Percentiles rank a stretch among this genome's conserved stretches.
Evolutionary conservation across 2,888 invertebrate species (phyloP).

Genomic region (Steinernema scapterisci): DNA sequence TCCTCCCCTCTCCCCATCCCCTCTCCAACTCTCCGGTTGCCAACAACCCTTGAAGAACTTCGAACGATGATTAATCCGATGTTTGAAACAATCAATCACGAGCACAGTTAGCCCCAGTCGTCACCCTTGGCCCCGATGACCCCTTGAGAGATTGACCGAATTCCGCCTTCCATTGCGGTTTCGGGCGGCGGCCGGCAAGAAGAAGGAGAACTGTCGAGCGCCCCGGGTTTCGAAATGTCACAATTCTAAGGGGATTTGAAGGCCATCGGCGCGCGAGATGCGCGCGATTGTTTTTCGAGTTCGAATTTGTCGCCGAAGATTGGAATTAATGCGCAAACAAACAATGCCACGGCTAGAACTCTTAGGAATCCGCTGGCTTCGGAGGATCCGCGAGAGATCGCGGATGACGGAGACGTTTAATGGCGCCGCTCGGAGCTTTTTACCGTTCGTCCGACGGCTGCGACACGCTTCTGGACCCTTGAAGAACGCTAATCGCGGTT

Average conservation of each 20-base stretch:
- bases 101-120: conserved; percentile 6
- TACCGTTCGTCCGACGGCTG: neutral
- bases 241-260: neutral
- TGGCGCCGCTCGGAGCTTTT: neutral
- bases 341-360: neutral
- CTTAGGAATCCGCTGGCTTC: neutral
- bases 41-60: neutral
- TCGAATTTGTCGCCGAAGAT: neutral
- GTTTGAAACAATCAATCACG: conserved; percentile 30
- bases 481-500: conserved; percentile 1
- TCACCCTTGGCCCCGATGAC: conserved; percentile 21
- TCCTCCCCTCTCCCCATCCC: neutral
- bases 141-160: conserved; percentile 18
- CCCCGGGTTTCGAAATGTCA: conserved; percentile 18
- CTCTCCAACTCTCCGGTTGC: neutral
- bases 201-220: neutral
- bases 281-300: conserved; percentile 8
- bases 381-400: conserved; percentile 10
- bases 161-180: conserved; percentile 14
- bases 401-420: neutral
- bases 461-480: neutral
- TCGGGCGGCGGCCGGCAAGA: neutral
- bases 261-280: conserved; percentile 2
- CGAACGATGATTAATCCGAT: conserved; percentile 10
- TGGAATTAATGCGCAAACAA: conserved; percentile 21